These are phyloP conservation scores for Latheticus oryzae DNA, from an alignment of 2,888 invertebrate species.

Conservation along the genomic window DNA sequence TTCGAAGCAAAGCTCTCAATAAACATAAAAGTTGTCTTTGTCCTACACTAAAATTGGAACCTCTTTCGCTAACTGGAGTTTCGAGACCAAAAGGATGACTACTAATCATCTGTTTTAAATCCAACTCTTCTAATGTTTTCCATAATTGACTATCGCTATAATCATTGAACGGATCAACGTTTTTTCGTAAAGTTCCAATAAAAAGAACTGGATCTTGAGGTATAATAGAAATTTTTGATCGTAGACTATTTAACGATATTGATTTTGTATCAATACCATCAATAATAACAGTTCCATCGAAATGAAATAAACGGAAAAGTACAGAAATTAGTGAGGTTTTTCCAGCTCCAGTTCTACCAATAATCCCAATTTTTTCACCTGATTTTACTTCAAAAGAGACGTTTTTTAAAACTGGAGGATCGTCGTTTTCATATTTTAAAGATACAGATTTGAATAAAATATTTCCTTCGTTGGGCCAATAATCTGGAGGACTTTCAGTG, in stretches of 20 bases:
- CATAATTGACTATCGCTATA: slow-evolving; percentile 81
- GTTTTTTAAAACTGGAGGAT: slow-evolving; percentile 77
- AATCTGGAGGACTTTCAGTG: slow-evolving; percentile 64
- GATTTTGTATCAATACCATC: slow-evolving; percentile 76
- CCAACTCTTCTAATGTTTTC: slow-evolving; percentile 83
- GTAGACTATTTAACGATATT: slow-evolving; percentile 78
- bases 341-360: slow-evolving; percentile 88
- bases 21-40: slow-evolving; percentile 76
- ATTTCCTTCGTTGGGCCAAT: slow-evolving; percentile 1
- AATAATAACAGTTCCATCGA: slow-evolving; percentile 79
- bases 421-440: slow-evolving; percentile 76
- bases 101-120: slow-evolving; percentile 74
- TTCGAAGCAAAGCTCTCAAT: slow-evolving; percentile 69
- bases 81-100: slow-evolving; percentile 52
- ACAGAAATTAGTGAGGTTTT: slow-evolving; percentile 85
- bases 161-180: slow-evolving; percentile 85
- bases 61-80: slow-evolving; percentile 73
- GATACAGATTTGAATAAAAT: slow-evolving; percentile 72
- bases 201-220: slow-evolving; percentile 85
- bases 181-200: slow-evolving; percentile 83
- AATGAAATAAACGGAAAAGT: slow-evolving; percentile 82
- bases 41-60: slow-evolving; percentile 45
- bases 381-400: slow-evolving; percentile 73
- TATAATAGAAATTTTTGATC: slow-evolving; percentile 80
- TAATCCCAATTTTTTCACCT: slow-evolving; percentile 80